phyloP scores from a whole-genome alignment of 2,888 invertebrate genomes.

The Selenia dentaria region DNA sequence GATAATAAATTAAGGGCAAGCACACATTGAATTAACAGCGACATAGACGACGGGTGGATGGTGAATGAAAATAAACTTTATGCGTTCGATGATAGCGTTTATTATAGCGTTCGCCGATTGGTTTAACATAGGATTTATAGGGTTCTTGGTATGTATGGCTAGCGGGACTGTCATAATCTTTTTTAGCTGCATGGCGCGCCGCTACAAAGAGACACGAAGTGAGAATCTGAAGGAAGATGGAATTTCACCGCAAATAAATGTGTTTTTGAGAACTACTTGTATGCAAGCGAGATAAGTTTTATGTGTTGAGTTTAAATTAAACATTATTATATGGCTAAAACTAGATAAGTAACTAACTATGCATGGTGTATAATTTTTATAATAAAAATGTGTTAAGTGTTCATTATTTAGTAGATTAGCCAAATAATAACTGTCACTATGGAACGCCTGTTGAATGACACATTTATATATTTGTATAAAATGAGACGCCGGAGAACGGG shows the following conservation, averaged over 20 bases:
- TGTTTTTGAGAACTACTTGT: constrained; percentile 14
- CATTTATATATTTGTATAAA: no score
- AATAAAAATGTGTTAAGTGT: no score
- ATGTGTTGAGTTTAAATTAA: no score
- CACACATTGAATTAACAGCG: constrained; percentile 78
- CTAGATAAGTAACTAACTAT: no score
- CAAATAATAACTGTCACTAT: no score
- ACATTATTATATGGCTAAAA: no score
- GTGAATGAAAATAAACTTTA: constrained; percentile 58
- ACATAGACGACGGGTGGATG: constrained; percentile 51
- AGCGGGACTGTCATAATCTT: constrained; percentile 80
- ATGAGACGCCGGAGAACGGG: constrained; percentile 24
- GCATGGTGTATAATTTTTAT: no score
- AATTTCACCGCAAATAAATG: constrained; percentile 51
- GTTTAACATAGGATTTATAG: constrained; percentile 65
- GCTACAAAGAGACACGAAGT: constrained; percentile 65
- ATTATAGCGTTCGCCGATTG: constrained; percentile 44
- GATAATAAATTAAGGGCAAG: constrained; percentile 75
- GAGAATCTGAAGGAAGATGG: constrained; percentile 62
- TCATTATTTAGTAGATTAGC: no score
- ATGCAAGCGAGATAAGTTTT: no score
- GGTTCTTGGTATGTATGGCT: constrained; percentile 63
- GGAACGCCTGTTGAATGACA: no score
- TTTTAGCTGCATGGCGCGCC: constrained; percentile 77
- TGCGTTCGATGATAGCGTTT: constrained; percentile 45